Conservation (phyloP, 2,113 vertebrate genomes). For the Brienomyrus longianalis region DNA sequence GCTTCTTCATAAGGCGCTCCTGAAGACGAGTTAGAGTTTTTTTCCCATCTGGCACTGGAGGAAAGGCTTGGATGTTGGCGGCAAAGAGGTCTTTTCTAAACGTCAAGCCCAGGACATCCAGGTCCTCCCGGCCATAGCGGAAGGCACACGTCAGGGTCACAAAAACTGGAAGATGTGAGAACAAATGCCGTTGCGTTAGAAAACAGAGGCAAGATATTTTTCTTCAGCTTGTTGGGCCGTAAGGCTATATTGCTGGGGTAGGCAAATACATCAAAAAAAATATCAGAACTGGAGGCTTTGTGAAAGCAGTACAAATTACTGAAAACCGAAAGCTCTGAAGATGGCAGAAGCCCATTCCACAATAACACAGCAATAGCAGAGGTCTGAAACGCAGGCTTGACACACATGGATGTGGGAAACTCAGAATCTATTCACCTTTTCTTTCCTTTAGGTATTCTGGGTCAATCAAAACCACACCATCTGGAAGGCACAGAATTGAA, state of each 20-base stretch:
- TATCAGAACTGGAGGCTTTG: not conserved
- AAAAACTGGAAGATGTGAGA: constrained; percentile 63
- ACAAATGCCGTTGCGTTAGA: not conserved
- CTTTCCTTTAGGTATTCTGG: constrained; percentile 93
- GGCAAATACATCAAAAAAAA: not conserved
- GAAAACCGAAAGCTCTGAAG: not conserved
- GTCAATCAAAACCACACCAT: constrained; percentile 89
- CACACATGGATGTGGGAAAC: not conserved
- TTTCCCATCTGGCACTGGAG: constrained; percentile 71
- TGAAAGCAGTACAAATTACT: not conserved
- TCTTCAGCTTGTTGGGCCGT: not conserved
- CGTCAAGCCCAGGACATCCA: constrained; percentile 89
- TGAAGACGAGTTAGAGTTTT: constrained; percentile 80
- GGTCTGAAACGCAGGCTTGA: not conserved
- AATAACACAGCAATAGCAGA: not conserved
- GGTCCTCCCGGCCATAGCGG: constrained; percentile 89
- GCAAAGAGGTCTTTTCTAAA: constrained; percentile 92
- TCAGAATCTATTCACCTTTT: constrained; percentile 69
- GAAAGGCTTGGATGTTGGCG: constrained; percentile 82
- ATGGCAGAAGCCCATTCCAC: not conserved
- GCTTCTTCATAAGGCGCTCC: constrained; percentile 88
- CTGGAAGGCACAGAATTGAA: constrained; percentile 51
- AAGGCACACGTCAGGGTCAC: constrained; percentile 92
- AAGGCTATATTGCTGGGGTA: not conserved
- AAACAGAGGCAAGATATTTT: not conserved